A percentile compares a stretch with the other conserved stretches of the same genome.
Conservation (phyloP, 2,113 vertebrate genomes). For the Eptatretus burgeri region DNA sequence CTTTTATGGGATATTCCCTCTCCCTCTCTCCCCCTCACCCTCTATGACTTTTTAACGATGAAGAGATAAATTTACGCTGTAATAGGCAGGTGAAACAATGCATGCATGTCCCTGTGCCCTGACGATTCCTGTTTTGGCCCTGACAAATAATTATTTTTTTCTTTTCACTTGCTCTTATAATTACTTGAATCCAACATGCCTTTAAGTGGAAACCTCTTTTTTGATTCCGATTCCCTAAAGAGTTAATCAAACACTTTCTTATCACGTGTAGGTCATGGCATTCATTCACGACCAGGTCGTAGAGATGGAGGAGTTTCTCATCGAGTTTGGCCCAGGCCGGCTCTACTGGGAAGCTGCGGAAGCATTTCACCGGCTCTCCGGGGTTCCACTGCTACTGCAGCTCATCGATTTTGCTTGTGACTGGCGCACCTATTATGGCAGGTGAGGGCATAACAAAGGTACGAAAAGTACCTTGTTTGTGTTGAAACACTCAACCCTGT, state of each 20-base stretch:
- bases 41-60: too few relatives aligned
- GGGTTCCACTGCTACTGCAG: constrained; percentile 75
- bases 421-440: constrained; percentile 94
- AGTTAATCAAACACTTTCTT: background rate
- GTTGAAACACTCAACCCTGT: too few relatives aligned
- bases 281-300: constrained; percentile 88
- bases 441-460: constrained; percentile 18
- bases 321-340: constrained; percentile 61
- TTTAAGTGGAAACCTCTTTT: background rate
- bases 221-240: too few relatives aligned
- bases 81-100: too few relatives aligned
- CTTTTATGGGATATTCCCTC: too few relatives aligned
- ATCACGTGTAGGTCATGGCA: constrained; percentile 37
- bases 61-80: too few relatives aligned
- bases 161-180: constrained; percentile 7
- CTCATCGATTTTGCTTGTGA: constrained; percentile 91
- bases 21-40: too few relatives aligned
- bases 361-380: constrained; percentile 79
- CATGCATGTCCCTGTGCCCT: too few relatives aligned
- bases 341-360: constrained; percentile 93
- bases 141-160: background rate
- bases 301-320: constrained; percentile 97
- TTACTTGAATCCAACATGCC: background rate
- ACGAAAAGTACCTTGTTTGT: too few relatives aligned
- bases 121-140: background rate